Conservation (phyloP, 2,888 invertebrate genomes). For the Tetranychus piercei region DNA sequence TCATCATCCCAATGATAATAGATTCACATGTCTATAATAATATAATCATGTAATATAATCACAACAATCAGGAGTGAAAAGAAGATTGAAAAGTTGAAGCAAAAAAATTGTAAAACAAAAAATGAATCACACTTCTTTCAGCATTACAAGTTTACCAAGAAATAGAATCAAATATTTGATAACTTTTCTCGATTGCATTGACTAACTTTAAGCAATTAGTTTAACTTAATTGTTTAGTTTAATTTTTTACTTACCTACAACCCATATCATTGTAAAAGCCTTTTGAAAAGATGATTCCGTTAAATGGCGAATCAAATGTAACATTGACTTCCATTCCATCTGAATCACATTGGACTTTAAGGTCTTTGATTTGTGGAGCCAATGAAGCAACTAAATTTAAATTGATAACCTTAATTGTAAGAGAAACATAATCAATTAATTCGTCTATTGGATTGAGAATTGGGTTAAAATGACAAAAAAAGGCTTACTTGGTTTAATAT, state of each 20-base stretch:
- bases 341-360: conserved; percentile 45
- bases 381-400: not conserved
- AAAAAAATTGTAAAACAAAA: too few species aligned
- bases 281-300: conserved; percentile 52
- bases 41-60: too few species aligned
- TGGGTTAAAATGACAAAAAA: too few species aligned
- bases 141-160: not conserved
- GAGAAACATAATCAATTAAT: not conserved
- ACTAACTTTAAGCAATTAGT: not conserved
- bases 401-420: not conserved
- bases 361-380: conserved; percentile 39
- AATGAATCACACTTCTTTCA: too few species aligned
- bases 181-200: not conserved
- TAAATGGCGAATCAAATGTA: conserved; percentile 45
- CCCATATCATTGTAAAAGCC: conserved; percentile 46
- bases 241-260: conserved; percentile 42
- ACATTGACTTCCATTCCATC: conserved; percentile 44
- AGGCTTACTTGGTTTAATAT: not conserved
- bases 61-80: too few species aligned
- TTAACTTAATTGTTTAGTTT: not conserved
- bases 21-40: too few species aligned
- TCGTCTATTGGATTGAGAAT: not conserved
- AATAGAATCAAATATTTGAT: not conserved
- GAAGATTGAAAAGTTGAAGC: too few species aligned
- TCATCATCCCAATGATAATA: too few species aligned